phyloP scores from a whole-genome alignment of 2,113 vertebrate species.

The Urocynchramus pylzowi region DNA sequence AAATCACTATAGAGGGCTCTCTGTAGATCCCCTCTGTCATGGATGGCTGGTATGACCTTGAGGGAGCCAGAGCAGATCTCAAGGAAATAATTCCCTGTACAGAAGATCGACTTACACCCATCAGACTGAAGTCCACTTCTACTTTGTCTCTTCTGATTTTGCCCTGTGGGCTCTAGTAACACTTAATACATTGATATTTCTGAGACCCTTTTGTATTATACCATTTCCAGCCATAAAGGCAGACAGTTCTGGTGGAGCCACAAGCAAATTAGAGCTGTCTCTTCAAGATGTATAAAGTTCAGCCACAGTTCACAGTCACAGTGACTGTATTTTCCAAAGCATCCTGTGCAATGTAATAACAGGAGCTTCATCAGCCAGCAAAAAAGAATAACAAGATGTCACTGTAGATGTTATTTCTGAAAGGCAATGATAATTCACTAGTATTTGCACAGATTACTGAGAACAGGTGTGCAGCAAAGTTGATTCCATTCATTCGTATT shows the following conservation, averaged over 20 bases:
- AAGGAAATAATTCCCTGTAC: background rate
- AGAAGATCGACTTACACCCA: background rate
- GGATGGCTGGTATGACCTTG: background rate
- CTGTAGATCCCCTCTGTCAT: background rate
- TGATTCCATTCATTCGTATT: constrained; percentile 60
- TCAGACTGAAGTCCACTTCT: background rate
- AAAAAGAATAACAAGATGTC: background rate
- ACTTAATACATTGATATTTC: background rate
- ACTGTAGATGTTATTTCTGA: background rate
- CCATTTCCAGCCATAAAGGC: background rate
- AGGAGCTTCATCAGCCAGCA: background rate
- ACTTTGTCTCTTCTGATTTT: background rate
- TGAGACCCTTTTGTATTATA: background rate
- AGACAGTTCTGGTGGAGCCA: background rate
- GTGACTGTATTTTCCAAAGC: constrained; percentile 36
- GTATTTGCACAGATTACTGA: constrained; percentile 43
- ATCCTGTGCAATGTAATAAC: background rate
- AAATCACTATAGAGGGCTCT: background rate
- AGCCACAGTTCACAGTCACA: background rate
- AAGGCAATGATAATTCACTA: background rate
- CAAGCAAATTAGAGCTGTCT: background rate
- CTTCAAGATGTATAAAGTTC: background rate
- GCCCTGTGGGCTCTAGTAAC: background rate
- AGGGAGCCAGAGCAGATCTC: background rate
- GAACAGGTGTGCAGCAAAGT: constrained; percentile 28